phyloP scores from a whole-genome alignment of 2,113 vertebrate species.

The Chrysochloris asiatica region DNA sequence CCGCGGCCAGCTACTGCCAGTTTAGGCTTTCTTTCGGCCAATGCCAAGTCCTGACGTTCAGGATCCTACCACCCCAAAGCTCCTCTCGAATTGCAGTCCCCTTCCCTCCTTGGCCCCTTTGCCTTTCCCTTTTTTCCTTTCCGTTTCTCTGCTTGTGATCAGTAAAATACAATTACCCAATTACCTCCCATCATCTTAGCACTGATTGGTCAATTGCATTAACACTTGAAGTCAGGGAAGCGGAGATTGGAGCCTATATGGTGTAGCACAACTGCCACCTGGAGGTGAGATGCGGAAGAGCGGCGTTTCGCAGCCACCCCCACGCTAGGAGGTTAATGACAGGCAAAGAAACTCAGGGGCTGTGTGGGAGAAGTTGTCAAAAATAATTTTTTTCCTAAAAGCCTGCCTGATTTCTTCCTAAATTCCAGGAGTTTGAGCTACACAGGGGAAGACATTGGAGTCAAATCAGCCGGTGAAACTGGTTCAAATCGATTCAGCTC shows the following conservation, averaged over 20 bases:
- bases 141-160: conserved; percentile 85
- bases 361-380: conserved; percentile 51
- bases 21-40: conserved; percentile 37
- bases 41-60: conserved; percentile 20
- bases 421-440: conserved; percentile 48
- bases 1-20: conserved; percentile 47
- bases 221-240: conserved; percentile 86
- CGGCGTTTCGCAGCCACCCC: not conserved
- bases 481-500: not conserved
- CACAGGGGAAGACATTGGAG: conserved; percentile 32
- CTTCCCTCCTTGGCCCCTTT: conserved; percentile 17
- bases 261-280: conserved; percentile 94
- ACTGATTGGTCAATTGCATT: conserved; percentile 91
- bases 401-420: conserved; percentile 43
- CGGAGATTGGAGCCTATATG: conserved; percentile 46
- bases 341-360: conserved; percentile 25
- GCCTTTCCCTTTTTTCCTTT: conserved; percentile 44
- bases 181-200: conserved; percentile 89
- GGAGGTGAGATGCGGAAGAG: conserved; percentile 77
- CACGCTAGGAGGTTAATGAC: not conserved
- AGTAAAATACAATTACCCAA: conserved; percentile 91
- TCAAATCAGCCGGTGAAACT: not conserved
- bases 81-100: conserved; percentile 38
- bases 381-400: not conserved
- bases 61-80: conserved; percentile 26